These are phyloP conservation scores for Ptilorrhoa leucosticta DNA, from an alignment of 2,113 vertebrate species.

Conservation along the genomic window DNA sequence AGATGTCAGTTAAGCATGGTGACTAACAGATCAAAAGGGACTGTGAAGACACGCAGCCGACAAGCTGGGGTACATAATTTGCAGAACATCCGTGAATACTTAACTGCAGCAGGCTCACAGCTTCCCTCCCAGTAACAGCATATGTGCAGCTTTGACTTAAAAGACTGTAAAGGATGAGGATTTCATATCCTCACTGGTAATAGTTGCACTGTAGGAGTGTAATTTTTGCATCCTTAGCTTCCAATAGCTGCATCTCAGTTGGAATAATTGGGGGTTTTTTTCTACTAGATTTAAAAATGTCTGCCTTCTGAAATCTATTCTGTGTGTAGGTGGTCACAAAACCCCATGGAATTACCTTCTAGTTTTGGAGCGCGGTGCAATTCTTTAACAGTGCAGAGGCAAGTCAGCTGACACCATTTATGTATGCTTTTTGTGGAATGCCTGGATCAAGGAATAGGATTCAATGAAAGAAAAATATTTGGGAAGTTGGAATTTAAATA, in stretches of 20 bases:
- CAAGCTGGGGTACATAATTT: not conserved
- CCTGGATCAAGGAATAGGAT: not conserved
- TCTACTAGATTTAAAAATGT: not conserved
- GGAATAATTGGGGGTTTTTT: not conserved
- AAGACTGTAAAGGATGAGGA: not conserved
- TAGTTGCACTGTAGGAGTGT: not conserved
- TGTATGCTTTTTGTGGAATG: not conserved
- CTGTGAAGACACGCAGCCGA: not conserved
- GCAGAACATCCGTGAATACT: not conserved
- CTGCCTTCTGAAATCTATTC: not conserved
- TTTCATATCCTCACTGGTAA: not conserved
- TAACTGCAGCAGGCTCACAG: not conserved
- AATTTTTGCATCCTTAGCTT: not conserved
- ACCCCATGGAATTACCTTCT: not conserved
- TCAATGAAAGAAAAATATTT: not conserved
- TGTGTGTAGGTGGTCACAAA: not conserved
- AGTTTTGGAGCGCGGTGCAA: not conserved
- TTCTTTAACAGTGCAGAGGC: not conserved
- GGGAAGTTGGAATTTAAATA: not conserved
- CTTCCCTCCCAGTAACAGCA: not conserved
- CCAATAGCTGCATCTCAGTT: not conserved
- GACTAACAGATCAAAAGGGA: not conserved
- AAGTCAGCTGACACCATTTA: not conserved
- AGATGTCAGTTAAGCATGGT: not conserved
- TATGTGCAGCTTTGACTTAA: not conserved